Conservation (phyloP, 1,140 invertebrate species). For the Streblospio benedicti region DNA sequence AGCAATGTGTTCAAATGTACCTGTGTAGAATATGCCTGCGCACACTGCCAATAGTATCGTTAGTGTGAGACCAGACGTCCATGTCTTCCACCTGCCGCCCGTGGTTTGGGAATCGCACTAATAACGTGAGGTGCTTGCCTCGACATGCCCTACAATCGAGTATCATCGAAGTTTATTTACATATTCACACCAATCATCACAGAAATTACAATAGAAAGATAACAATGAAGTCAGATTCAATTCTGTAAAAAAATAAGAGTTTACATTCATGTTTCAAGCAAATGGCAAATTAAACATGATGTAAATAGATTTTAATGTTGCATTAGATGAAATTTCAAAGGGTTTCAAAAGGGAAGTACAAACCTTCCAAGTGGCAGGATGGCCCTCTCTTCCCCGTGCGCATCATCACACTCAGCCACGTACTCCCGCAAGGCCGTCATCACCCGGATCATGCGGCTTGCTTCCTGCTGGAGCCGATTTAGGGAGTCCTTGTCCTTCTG, state of each 20-base stretch:
- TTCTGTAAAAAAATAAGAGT: no score
- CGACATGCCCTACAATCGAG: constrained; percentile 68
- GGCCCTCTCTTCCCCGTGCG: constrained; percentile 79
- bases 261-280: no score
- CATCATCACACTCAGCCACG: constrained; percentile 87
- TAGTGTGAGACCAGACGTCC: constrained; percentile 84
- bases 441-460: constrained; percentile 84
- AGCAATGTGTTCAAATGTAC: no score
- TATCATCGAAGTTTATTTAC: no score
- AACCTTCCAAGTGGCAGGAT: constrained; percentile 78
- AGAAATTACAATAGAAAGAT: no score
- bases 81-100: constrained; percentile 83
- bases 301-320: no score
- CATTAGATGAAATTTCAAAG: no score
- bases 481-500: constrained; percentile 50
- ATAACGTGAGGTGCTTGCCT: constrained; percentile 78
- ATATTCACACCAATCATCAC: no score
- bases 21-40: constrained; percentile 62
- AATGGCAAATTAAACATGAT: no score
- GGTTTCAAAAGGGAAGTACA: constrained; percentile 11
- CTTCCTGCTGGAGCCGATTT: constrained; percentile 59
- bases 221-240: no score
- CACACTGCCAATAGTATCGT: constrained; percentile 79
- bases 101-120: constrained; percentile 81
- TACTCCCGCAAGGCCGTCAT: constrained; percentile 92